phyloP scores from a whole-genome alignment of 2,113 vertebrate genomes.

The Crotophaga sulcirostris region DNA sequence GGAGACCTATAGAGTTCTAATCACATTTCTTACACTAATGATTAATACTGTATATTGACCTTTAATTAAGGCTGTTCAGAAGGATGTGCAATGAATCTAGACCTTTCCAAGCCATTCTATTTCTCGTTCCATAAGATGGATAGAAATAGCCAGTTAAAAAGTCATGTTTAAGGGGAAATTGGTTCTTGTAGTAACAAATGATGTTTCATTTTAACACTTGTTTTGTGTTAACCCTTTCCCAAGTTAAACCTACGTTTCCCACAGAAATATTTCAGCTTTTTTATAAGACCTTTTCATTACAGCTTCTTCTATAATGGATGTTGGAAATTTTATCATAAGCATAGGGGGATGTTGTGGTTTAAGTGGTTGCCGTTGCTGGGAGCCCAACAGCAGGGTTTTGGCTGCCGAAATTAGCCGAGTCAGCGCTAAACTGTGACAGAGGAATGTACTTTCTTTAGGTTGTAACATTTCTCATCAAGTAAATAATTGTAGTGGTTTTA shows the following conservation, averaged over 20 bases:
- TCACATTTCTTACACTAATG: not conserved
- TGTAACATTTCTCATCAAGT: not conserved
- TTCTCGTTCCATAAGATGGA: not conserved
- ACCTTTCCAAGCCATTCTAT: not conserved
- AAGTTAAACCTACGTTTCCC: not conserved
- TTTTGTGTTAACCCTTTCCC: not conserved
- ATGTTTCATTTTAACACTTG: not conserved
- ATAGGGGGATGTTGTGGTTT: no score
- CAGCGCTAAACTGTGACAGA: no score
- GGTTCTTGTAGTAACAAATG: not conserved
- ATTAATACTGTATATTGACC: not conserved
- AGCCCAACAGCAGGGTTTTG: no score
- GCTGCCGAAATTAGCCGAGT: no score
- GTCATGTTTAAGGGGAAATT: not conserved
- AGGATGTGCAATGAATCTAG: not conserved
- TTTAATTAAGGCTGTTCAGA: not conserved
- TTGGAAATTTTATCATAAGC: not conserved
- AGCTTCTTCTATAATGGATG: not conserved
- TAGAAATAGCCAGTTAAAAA: not conserved
- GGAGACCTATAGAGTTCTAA: not conserved
- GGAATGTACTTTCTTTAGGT: not conserved
- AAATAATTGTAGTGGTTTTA: not conserved
- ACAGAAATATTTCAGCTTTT: not conserved
- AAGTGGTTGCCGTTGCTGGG: no score
- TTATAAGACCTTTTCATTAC: not conserved